Base-by-base conservation (phyloP, 2,888 invertebrate species). In the Aproaerema taeniolella region DNA sequence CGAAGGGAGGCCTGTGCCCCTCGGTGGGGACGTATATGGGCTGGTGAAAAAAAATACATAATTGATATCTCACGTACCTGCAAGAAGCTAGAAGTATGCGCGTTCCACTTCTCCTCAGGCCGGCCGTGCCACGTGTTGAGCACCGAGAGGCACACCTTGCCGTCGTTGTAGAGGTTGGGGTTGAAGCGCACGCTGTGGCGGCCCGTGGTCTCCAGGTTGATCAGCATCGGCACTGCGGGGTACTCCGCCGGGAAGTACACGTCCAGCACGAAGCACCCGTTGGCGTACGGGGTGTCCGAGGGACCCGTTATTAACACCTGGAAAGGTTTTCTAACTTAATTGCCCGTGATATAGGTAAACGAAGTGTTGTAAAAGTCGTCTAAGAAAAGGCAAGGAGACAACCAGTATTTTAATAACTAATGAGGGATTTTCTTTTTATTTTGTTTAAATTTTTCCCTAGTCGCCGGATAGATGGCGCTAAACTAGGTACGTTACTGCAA, bases 51-150 rank as follows among this genome's bases (percentile, higher is more conserved):
- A n/a, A n/a, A n/a, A n/a, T n/a, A n/a, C n/a, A n/a, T n/a, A n/a
- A n/a, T n/a, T 20, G 20, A 26, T 26, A 26, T 5, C 5, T 9
- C 26, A 20, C 28, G 24, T 47, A 89, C 90, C 88, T 94, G 94
- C 45, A 97, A 88, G 67, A 98, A 96, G 73, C 96, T 96, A 31
- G 96, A 97, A 0, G 97, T 97, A 73, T 96, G 95, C 46, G 97
- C 93, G 82, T 96, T 97, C 97, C 97, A 98, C 75, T 97, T 96
- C 81, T 98, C 98, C 81, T 97, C 97, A 14, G 97, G 97, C 38
- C 97, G 88, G 5, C 97, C 97, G 75, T 97, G 97, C 97, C 97
- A 98, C 2, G 97, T 98, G 82, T 97, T 97, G 50, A 98, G 88
- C 50, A 98, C 95, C 53, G 96, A 96, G 67, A 98, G 91, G 76